Conservation (phyloP, 2,113 vertebrate genomes). For the Recurvirostra avosetta region DNA sequence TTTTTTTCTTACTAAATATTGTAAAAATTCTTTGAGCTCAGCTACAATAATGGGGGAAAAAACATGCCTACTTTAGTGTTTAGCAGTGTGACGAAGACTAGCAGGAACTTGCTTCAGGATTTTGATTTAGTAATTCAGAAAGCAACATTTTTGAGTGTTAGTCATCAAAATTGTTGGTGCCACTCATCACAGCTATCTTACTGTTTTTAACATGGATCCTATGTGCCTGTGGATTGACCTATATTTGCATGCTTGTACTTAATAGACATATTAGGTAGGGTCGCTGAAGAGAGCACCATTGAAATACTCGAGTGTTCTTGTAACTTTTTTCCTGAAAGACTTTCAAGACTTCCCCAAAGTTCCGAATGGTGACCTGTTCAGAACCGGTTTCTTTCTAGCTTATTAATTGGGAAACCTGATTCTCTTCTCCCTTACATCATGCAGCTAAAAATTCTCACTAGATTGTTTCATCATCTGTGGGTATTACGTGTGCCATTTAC, state of each 20-base stretch:
- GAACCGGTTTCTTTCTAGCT: slow-evolving; percentile 60
- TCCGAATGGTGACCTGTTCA: slow-evolving; percentile 72
- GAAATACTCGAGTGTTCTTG: slow-evolving; percentile 65
- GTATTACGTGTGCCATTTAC: slow-evolving; percentile 55
- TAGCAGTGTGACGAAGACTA: slow-evolving; percentile 78
- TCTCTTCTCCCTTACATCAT: slow-evolving; percentile 16
- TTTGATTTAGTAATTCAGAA: slow-evolving; percentile 74
- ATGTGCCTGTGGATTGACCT: slow-evolving; percentile 81
- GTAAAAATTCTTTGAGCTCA: slow-evolving; percentile 86
- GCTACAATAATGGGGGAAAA: slow-evolving; percentile 77
- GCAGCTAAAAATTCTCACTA: slow-evolving; percentile 13
- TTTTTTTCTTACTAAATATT: slow-evolving; percentile 89
- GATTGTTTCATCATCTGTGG: slow-evolving; percentile 48
- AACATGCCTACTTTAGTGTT: slow-evolving; percentile 77
- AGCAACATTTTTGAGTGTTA: slow-evolving; percentile 74
- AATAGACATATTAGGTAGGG: slow-evolving; percentile 76
- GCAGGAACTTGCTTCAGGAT: slow-evolving; percentile 79
- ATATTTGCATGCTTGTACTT: slow-evolving; percentile 84
- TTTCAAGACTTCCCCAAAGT: slow-evolving; percentile 63
- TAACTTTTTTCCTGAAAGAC: slow-evolving; percentile 49
- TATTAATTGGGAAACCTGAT: slow-evolving; percentile 31
- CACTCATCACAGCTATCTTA: slow-evolving; percentile 78
- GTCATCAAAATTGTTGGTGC: slow-evolving; percentile 74
- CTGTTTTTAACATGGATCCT: slow-evolving; percentile 78
- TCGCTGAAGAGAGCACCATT: slow-evolving; percentile 75